phyloP scores from a whole-genome alignment of 1,140 invertebrate genomes.

The Apocrypta bakeri region DNA sequence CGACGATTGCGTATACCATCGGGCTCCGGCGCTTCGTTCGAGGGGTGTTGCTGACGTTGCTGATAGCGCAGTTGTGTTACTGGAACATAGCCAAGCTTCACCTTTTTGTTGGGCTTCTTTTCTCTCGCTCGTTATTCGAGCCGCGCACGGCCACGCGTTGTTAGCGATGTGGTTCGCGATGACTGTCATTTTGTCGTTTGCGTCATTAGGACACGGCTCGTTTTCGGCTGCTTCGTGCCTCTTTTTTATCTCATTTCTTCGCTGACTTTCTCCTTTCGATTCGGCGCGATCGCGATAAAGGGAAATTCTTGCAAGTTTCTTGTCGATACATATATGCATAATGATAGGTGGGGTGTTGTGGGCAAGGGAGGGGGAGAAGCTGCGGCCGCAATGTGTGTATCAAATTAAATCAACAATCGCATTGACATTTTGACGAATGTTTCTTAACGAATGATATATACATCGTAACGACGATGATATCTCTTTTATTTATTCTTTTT shows the following conservation, averaged over 20 bases:
- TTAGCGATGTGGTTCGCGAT: conserved; percentile 31
- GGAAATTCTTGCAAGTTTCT: not conserved
- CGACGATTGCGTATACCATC: conserved; percentile 54
- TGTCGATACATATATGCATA: not conserved
- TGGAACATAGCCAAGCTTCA: not conserved
- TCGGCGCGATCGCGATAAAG: not conserved
- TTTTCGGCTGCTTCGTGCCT: not conserved
- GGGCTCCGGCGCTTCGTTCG: conserved; percentile 30
- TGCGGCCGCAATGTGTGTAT: not conserved
- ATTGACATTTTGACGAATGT: not conserved
- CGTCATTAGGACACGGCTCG: conserved; percentile 5
- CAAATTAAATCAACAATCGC: not conserved
- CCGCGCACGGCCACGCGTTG: not conserved
- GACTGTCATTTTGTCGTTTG: conserved; percentile 45
- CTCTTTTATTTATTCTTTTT: too few species aligned
- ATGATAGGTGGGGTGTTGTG: too few species aligned
- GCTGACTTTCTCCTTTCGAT: not conserved
- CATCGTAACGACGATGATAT: not conserved
- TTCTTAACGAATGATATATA: not conserved
- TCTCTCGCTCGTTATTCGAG: not conserved
- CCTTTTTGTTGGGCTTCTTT: conserved; percentile 14
- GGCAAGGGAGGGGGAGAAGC: too few species aligned
- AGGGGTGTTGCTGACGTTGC: conserved; percentile 36
- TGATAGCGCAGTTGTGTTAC: conserved; percentile 5
- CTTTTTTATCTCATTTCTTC: not conserved